Percentiles rank a stretch among this genome's conserved stretches.
Evolutionary conservation across 1,140 invertebrate species (phyloP).

Genomic region (Meloidogyne floridensis): DNA sequence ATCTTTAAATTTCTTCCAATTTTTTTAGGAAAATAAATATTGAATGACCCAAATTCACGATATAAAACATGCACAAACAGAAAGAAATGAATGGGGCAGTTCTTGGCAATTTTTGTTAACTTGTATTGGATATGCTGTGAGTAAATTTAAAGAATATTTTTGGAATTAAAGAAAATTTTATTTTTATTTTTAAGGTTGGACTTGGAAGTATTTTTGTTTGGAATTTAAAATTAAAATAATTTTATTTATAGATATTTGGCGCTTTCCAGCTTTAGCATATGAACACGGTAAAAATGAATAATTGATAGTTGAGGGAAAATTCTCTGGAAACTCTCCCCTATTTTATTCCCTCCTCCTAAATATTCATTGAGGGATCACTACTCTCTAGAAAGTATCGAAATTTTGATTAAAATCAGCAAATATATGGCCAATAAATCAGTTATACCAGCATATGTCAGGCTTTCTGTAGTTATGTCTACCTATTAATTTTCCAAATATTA

Average conservation of each 20-base stretch:
- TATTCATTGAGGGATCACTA: too few species aligned
- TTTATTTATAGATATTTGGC: slow-evolving; percentile 39
- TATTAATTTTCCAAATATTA: too few species aligned
- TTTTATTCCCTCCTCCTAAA: too few species aligned
- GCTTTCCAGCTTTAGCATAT: slow-evolving; percentile 43
- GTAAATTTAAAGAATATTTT: neutral
- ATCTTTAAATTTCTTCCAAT: too few species aligned
- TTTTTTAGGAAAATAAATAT: too few species aligned
- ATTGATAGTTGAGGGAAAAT: slow-evolving; percentile 5
- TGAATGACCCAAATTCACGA: neutral
- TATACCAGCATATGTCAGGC: too few species aligned
- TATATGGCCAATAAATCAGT: too few species aligned
- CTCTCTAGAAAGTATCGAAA: too few species aligned
- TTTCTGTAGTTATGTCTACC: too few species aligned
- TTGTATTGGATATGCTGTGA: slow-evolving; percentile 36
- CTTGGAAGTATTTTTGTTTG: neutral
- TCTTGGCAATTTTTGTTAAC: slow-evolving; percentile 41
- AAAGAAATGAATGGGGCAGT: slow-evolving; percentile 42
- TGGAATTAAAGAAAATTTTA: neutral
- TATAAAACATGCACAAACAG: slow-evolving; percentile 8
- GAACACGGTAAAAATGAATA: slow-evolving; percentile 35
- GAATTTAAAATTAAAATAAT: slow-evolving; percentile 1
- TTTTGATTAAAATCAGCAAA: too few species aligned
- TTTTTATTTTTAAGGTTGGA: neutral
- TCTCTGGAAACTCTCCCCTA: neutral